Evolutionary conservation across 2,113 vertebrate species (phyloP), one percentile per base, ranked within the genome.

Genomic region (Copsychus sechellarum): DNA sequence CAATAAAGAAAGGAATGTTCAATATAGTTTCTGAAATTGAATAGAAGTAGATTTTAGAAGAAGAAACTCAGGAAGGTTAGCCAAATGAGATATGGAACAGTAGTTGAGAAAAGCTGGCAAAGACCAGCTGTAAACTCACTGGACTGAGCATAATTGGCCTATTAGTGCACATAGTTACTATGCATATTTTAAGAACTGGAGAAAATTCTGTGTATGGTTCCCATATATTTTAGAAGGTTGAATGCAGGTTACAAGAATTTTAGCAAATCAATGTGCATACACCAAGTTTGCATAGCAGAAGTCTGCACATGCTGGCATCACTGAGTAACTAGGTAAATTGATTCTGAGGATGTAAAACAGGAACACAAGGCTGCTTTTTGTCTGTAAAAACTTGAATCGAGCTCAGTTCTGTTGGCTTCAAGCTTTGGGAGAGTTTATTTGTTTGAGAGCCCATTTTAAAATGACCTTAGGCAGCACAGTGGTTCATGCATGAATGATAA

Each of bases 71-170:
- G 54, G 60, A 85, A 91, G 38, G 45, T 70, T 92, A 90, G 61
- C 74, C 60, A 92, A 95, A 93, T 33, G 67, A 51, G 51, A 69
- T 54, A 85, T n/a, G 29, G 69, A 83, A 88, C 42, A 84, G 81
- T 24, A 69, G 36, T 4, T 91, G 67, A 62, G 61, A 79, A 84
- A 87, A 87, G 47, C 64, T 77, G 81, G 65, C 45, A 57, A 81
- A 88, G 60, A 62, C 45, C 69, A 92, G 72, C 86, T 88, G 53
- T 81, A 72, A 86, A 93, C 62, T 86, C 61, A 88, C 64, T 79
- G 64, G 34, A 70, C 78, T 90, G 88, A 93, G 42, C 64, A 72
- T 85, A 92, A 96, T 61, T 94, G 76, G 54, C 54, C 88, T 81
- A 58, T 86, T 92, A 92, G 79, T 72, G 72, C 70, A 82, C 45